A percentile compares a stretch with the other conserved stretches of the same genome.
phyloP scores from a whole-genome alignment of 2,113 vertebrate species.

The Gallinago media region DNA sequence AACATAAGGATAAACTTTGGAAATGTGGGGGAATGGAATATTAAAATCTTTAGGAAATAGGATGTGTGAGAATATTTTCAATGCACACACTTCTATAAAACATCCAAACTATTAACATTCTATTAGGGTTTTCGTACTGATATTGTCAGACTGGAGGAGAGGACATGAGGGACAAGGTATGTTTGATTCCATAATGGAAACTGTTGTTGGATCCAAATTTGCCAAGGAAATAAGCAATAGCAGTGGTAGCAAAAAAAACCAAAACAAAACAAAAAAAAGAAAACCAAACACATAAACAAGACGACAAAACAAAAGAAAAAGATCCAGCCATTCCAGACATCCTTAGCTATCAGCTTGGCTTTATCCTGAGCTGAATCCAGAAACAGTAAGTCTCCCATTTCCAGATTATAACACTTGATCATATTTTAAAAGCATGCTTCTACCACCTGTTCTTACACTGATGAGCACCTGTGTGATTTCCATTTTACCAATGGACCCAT shows the following conservation, averaged over 20 bases:
- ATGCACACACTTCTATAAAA: neutral
- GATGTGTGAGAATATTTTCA: neutral
- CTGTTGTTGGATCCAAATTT: neutral
- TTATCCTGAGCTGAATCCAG: neutral
- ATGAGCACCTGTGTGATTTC: neutral
- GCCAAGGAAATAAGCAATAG: neutral
- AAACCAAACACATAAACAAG: neutral
- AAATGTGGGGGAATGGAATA: neutral
- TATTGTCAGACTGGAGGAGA: neutral
- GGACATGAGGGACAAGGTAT: neutral
- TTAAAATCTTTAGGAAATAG: neutral
- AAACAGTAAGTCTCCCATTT: neutral
- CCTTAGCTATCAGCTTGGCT: neutral
- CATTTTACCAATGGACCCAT: conserved; percentile 1
- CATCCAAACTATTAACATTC: neutral
- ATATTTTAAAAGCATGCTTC: neutral
- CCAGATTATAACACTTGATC: neutral
- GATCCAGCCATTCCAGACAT: neutral
- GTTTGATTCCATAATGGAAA: neutral
- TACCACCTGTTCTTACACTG: neutral
- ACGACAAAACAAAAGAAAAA: neutral
- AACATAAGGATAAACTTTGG: neutral
- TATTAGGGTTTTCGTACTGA: neutral
- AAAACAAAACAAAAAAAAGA: neutral
- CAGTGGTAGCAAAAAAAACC: neutral